Evolutionary conservation across 2,797 vertebrate species (phyloP).

Genomic region (Argentina silus): DNA sequence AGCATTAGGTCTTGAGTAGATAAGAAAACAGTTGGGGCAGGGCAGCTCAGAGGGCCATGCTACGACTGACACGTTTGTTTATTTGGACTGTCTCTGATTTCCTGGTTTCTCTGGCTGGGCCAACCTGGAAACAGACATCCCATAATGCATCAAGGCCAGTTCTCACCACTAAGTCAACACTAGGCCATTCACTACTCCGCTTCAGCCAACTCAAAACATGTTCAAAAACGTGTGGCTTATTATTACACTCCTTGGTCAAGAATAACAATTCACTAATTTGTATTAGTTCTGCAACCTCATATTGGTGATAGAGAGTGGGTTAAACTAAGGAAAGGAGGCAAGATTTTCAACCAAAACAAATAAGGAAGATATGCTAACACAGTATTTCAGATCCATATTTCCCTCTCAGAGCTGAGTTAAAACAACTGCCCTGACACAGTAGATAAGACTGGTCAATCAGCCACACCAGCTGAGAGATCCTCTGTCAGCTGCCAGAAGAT

Average conservation of each 20-base stretch:
- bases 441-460: constrained; percentile 68
- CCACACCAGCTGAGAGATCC: constrained; percentile 55
- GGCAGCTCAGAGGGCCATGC: constrained; percentile 77
- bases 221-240: constrained; percentile 73
- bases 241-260: constrained; percentile 65
- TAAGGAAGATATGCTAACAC: constrained; percentile 28
- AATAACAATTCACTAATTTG: constrained; percentile 72
- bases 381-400: constrained; percentile 28
- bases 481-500: constrained; percentile 57
- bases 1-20: constrained; percentile 76
- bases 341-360: constrained; percentile 50
- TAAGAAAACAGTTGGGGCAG: constrained; percentile 82
- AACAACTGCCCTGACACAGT: constrained; percentile 36
- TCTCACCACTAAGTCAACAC: constrained; percentile 75
- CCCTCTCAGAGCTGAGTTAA: background rate
- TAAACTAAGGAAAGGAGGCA: constrained; percentile 39
- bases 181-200: constrained; percentile 59
- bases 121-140: constrained; percentile 77
- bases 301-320: constrained; percentile 29
- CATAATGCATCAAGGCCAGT: constrained; percentile 76
- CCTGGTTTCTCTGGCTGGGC: constrained; percentile 66
- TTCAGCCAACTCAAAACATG: constrained; percentile 76
- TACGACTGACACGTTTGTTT: constrained; percentile 78
- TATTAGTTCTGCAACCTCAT: constrained; percentile 27
- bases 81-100: constrained; percentile 82